Percentiles rank a stretch among this genome's conserved stretches.
Evolutionary conservation across 2,888 invertebrate species (phyloP).

Genomic region (Eudemis profundana): DNA sequence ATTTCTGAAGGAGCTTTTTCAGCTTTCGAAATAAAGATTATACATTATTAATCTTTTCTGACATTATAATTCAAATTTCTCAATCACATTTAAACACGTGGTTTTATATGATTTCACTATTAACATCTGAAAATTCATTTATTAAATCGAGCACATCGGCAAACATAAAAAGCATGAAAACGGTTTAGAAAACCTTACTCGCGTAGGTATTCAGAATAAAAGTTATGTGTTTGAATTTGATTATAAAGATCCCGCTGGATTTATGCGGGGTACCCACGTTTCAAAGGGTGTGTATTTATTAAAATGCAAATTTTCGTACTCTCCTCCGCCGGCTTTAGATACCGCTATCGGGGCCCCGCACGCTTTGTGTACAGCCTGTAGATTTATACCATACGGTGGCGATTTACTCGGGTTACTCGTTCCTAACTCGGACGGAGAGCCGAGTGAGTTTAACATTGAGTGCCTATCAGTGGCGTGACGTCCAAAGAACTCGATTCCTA

Average conservation of each 20-base stretch:
- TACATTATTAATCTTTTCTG: too few species aligned
- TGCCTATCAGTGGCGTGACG: too few species aligned
- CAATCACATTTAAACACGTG: too few species aligned
- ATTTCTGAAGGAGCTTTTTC: too few species aligned
- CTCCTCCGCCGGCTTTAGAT: constrained; percentile 79
- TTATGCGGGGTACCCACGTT: constrained; percentile 76
- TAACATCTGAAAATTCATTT: not conserved
- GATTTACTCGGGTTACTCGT: constrained; percentile 62
- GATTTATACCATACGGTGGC: constrained; percentile 80
- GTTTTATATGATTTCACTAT: too few species aligned
- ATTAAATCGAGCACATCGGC: not conserved
- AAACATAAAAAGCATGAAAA: not conserved
- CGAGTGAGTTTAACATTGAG: not conserved
- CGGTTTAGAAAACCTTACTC: constrained; percentile 20
- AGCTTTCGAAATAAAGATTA: too few species aligned
- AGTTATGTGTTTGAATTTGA: constrained; percentile 83
- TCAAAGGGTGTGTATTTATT: constrained; percentile 85
- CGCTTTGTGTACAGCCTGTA: constrained; percentile 81
- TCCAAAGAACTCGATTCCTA: too few species aligned
- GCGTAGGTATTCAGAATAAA: constrained; percentile 54
- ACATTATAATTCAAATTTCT: too few species aligned
- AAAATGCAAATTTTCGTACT: constrained; percentile 83
- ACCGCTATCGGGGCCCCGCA: constrained; percentile 80
- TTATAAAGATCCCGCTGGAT: constrained; percentile 82
- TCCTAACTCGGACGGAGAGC: constrained; percentile 12